Evolutionary conservation across 2,113 vertebrate genomes (phyloP).

Genomic region (Oreotragus oreotragus): DNA sequence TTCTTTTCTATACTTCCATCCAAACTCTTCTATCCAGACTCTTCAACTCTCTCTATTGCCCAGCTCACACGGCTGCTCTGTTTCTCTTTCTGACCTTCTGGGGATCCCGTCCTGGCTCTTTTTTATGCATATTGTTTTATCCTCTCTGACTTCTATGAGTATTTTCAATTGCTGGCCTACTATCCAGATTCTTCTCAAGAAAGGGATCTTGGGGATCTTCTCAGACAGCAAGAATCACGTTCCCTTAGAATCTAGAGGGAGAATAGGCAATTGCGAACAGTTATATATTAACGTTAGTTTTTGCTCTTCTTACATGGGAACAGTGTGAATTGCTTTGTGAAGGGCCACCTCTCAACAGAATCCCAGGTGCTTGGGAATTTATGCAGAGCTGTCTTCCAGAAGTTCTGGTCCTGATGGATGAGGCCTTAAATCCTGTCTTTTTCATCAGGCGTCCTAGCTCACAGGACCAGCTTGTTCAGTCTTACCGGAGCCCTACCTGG

Average conservation of each 20-base stretch:
- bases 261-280: neutral
- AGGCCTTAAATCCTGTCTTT: too few relatives aligned
- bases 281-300: neutral
- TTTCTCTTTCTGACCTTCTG: neutral
- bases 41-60: neutral
- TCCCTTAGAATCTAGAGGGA: neutral
- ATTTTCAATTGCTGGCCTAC: neutral
- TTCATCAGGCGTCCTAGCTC: too few relatives aligned
- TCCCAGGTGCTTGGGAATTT: neutral
- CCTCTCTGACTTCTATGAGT: neutral
- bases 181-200: neutral
- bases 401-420: neutral
- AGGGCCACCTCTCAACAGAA: neutral
- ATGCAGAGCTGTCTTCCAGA: neutral
- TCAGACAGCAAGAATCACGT: neutral
- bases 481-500: too few relatives aligned
- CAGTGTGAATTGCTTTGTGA: neutral
- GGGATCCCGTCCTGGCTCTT: neutral
- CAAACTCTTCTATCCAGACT: neutral
- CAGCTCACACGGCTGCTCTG: neutral
- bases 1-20: neutral
- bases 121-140: neutral
- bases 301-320: neutral
- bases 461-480: too few relatives aligned
- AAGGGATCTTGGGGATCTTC: neutral